phyloP scores from a whole-genome alignment of 1,140 invertebrate species.

The Homalodisca vitripennis region DNA sequence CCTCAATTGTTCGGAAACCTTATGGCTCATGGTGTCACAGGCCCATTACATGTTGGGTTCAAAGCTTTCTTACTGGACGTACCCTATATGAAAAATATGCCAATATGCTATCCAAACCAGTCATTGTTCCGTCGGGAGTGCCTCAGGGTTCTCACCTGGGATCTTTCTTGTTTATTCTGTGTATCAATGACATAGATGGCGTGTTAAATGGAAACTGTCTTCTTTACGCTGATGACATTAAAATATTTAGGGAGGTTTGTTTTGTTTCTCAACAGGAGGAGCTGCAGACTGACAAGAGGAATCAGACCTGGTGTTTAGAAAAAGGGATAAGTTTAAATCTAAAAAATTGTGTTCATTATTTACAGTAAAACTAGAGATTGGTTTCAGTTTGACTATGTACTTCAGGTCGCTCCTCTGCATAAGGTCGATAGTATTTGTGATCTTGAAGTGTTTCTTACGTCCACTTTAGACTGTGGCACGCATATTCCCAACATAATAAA shows the following conservation, averaged over 20 bases:
- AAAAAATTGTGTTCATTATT: background rate
- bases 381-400: background rate
- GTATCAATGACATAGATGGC: slow-evolving; percentile 43
- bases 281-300: background rate
- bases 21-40: no score
- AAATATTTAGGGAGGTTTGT: background rate
- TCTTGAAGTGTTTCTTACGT: background rate
- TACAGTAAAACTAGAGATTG: background rate
- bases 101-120: no score
- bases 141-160: slow-evolving; percentile 43
- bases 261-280: background rate
- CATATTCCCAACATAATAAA: background rate
- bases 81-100: no score
- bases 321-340: background rate
- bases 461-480: background rate
- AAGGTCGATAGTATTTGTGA: background rate
- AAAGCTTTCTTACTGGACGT: no score
- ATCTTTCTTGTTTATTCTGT: slow-evolving; percentile 43
- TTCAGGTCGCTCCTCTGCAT: background rate
- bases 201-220: slow-evolving; percentile 39
- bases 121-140: slow-evolving; percentile 39
- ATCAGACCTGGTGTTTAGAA: background rate
- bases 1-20: no score
- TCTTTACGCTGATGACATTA: slow-evolving; percentile 40
- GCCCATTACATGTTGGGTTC: no score